These are phyloP conservation scores for Leptoteleia sp. DNA, from an alignment of 1,140 invertebrate species.

Conservation along the genomic window DNA sequence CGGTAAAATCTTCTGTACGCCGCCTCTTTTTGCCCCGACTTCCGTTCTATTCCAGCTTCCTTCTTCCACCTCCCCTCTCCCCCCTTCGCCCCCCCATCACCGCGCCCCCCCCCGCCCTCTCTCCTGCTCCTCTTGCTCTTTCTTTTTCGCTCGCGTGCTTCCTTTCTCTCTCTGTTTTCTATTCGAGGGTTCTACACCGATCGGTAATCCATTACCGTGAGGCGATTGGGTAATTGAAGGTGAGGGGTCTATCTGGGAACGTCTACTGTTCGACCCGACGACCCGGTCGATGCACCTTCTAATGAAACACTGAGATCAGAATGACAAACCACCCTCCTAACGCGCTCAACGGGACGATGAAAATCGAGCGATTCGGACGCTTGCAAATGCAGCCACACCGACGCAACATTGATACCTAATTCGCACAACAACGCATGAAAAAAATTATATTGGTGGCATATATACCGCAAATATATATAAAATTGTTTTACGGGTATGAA, in stretches of 20 bases:
- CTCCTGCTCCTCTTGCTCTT: conserved; percentile 33
- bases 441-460: too few relatives aligned
- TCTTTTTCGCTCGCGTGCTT: conserved; percentile 9
- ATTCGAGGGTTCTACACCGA: conserved; percentile 69
- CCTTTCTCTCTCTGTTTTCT: conserved; percentile 1
- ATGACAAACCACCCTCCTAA: conserved; percentile 77
- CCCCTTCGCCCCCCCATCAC: conserved; percentile 7
- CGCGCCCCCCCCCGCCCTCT: conserved; percentile 11
- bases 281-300: conserved; percentile 77
- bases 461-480: too few relatives aligned
- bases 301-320: conserved; percentile 78
- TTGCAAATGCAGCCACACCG: too few relatives aligned
- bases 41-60: conserved; percentile 55
- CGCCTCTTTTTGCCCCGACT: conserved; percentile 42
- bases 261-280: conserved; percentile 69
- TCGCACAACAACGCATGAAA: too few relatives aligned
- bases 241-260: conserved; percentile 74
- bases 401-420: too few relatives aligned
- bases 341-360: conserved; percentile 53
- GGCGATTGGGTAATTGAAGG: conserved; percentile 78
- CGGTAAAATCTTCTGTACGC: conserved; percentile 61
- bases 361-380: conserved; percentile 75
- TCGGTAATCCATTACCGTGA: conserved; percentile 78
- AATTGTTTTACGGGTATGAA: too few relatives aligned
- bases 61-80: conserved; percentile 7